Conservation (phyloP, 1,140 invertebrate genomes). For the Panulirus ornatus region DNA sequence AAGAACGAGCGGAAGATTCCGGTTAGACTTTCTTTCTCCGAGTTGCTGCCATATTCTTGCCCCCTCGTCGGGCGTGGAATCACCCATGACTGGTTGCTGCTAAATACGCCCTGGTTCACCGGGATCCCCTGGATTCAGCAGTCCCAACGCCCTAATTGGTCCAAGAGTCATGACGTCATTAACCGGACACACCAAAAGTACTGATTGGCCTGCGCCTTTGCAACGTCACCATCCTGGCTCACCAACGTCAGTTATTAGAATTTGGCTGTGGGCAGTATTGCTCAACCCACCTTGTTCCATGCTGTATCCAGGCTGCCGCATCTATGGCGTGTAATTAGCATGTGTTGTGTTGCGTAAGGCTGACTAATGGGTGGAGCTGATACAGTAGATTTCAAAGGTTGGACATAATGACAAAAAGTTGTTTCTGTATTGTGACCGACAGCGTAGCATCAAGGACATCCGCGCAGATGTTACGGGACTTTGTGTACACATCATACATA, state of each 20-base stretch:
- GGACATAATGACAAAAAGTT: conserved; percentile 66
- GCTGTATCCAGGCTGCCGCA: too few relatives aligned
- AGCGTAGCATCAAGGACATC: conserved; percentile 61
- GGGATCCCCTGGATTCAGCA: too few relatives aligned
- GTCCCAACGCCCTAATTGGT: conserved; percentile 21
- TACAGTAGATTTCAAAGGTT: conserved; percentile 55
- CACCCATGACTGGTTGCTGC: too few relatives aligned
- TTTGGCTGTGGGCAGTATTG: not conserved
- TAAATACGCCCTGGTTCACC: too few relatives aligned
- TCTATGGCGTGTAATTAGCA: not conserved
- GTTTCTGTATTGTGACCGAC: conserved; percentile 67
- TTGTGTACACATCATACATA: not conserved
- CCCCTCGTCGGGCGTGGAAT: too few relatives aligned
- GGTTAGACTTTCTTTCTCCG: too few relatives aligned
- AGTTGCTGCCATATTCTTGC: too few relatives aligned
- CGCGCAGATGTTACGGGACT: conserved; percentile 19
- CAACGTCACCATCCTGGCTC: conserved; percentile 46
- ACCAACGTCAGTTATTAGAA: not conserved
- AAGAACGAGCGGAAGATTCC: too few relatives aligned
- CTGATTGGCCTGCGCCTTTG: not conserved
- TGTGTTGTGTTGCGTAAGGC: not conserved
- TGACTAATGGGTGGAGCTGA: conserved; percentile 32
- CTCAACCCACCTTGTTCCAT: too few relatives aligned
- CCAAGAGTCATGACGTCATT: not conserved
- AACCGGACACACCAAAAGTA: conserved; percentile 3